A percentile compares a stretch with the other conserved stretches of the same genome.
Evolutionary conservation across 2,113 vertebrate species (phyloP).

Genomic region (Aldabrachelys gigantea): DNA sequence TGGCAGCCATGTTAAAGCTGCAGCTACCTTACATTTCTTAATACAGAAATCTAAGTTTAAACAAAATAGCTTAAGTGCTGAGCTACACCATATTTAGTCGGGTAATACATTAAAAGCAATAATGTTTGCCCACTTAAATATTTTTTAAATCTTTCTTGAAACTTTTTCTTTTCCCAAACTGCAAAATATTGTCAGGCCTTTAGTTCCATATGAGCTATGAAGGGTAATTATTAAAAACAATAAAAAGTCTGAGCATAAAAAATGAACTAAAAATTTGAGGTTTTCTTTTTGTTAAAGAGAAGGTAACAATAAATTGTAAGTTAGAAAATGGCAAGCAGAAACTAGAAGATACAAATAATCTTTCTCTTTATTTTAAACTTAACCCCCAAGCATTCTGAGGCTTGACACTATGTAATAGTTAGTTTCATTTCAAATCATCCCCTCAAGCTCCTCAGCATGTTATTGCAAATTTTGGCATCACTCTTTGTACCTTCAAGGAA

Average conservation of each 20-base stretch:
- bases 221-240: fast-evolving
- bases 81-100: not conserved
- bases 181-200: not conserved
- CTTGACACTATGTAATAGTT: constrained; percentile 54
- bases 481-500: constrained; percentile 55
- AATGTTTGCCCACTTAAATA: not conserved
- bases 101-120: not conserved
- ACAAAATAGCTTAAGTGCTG: not conserved
- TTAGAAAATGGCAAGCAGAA: constrained; percentile 59
- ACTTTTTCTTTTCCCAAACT: not conserved
- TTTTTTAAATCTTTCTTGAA: not conserved
- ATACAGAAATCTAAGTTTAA: not conserved
- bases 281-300: constrained; percentile 12
- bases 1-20: not conserved
- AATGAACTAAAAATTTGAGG: not conserved
- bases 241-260: not conserved
- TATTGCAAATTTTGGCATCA: constrained; percentile 24
- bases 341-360: constrained; percentile 49
- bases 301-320: constrained; percentile 15
- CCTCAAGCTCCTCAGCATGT: constrained; percentile 20
- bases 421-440: constrained; percentile 39
- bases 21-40: not conserved
- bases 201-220: not conserved
- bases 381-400: constrained; percentile 31
- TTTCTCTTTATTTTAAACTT: constrained; percentile 30